A percentile compares a stretch with the other conserved stretches of the same genome.
Evolutionary conservation across 2,888 invertebrate species (phyloP).

Genomic region (Dioctria linearis): DNA sequence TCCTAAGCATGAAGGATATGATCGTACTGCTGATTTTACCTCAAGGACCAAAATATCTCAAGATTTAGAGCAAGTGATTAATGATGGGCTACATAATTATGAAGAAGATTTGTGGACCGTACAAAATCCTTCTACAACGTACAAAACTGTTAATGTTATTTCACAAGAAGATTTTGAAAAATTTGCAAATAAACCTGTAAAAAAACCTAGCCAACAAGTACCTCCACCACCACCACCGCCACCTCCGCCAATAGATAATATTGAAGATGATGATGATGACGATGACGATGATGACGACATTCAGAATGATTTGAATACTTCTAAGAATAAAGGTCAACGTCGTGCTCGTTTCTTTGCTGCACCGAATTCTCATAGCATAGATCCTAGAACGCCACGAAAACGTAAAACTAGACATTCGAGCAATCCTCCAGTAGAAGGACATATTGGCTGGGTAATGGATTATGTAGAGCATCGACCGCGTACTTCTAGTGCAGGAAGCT

Average conservation of each 20-base stretch:
- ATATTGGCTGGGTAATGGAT: conserved; percentile 99
- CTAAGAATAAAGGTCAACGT: conserved; percentile 63
- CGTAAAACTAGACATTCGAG: conserved; percentile 92
- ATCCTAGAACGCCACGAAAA: conserved; percentile 82
- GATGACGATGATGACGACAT: conserved; percentile 57
- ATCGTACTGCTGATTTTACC: conserved; percentile 91
- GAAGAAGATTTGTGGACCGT: conserved; percentile 94
- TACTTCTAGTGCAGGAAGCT: conserved; percentile 86
- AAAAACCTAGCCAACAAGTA: conserved; percentile 80
- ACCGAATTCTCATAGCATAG: conserved; percentile 80
- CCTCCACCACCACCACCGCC: conserved; percentile 86
- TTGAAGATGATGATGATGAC: conserved; percentile 61
- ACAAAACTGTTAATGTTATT: conserved; percentile 91
- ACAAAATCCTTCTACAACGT: conserved; percentile 74
- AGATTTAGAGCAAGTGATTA: conserved; percentile 94
- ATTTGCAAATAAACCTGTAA: conserved; percentile 77
- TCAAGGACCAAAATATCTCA: conserved; percentile 95
- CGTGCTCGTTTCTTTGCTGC: conserved; percentile 95
- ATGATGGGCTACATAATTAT: conserved; percentile 96
- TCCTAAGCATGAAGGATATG: conserved; percentile 90
- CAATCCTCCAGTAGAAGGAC: conserved; percentile 95
- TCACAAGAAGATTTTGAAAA: conserved; percentile 91
- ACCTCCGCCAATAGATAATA: too few relatives aligned
- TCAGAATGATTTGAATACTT: conserved; percentile 55
- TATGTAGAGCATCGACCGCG: conserved; percentile 86